Percentiles rank a stretch among this genome's conserved stretches.
Evolutionary conservation across 2,113 vertebrate genomes (phyloP).

Genomic region (Chloropsis hardwickii): DNA sequence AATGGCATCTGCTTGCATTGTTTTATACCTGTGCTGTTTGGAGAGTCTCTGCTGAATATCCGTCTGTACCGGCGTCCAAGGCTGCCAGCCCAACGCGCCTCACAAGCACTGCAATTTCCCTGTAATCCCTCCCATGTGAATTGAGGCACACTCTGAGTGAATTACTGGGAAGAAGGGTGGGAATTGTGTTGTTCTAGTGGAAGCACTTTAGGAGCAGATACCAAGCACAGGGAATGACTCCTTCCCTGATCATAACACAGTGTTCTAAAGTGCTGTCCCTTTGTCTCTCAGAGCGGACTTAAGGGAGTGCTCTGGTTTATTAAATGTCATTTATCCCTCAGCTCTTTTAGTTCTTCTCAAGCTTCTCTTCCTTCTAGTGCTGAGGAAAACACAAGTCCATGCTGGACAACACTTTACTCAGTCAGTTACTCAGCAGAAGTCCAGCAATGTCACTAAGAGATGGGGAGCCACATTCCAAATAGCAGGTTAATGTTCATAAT

Average conservation of each 20-base stretch:
- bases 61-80: background rate
- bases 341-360: background rate
- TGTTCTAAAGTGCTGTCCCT: background rate
- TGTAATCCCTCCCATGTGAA: background rate
- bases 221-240: background rate
- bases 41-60: background rate
- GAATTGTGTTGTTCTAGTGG: background rate
- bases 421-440: background rate
- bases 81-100: background rate
- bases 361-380: background rate
- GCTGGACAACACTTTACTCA: background rate
- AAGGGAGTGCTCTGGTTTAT: background rate
- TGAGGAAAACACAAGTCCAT: background rate
- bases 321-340: background rate
- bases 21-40: conserved; percentile 18
- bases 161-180: background rate
- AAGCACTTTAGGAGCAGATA: background rate
- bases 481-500: background rate
- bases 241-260: background rate
- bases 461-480: background rate
- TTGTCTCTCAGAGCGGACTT: background rate
- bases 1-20: conserved; percentile 8
- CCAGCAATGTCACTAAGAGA: background rate
- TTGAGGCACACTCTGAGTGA: background rate
- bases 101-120: background rate